Base-by-base conservation (phyloP, 2,888 invertebrate species). In the Amiota minor region DNA sequence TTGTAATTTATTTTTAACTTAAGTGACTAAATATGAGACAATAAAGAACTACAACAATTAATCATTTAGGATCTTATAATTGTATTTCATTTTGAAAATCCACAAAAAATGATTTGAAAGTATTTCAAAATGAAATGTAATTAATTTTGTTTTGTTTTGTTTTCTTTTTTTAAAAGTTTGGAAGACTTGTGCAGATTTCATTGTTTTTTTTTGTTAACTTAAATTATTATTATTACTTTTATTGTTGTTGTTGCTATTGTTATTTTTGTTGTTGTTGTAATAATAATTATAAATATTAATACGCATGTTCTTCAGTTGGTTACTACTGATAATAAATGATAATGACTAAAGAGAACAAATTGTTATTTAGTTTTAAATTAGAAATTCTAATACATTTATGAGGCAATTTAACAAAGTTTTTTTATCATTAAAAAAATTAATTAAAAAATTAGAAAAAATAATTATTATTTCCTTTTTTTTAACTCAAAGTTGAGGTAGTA, bases 401-500 rank as follows among this genome's bases (percentile, higher is more conserved):
- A 71, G 67, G 76, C 71, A 77, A 76, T 76, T 77, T 35, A 35
- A 35, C 35, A 35, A 75, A 70, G 77, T 67, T 78, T 76, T 76
- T 72, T 23, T 20, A 70, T 23, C 45, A 23, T 47, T 35, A 61
- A 45, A 46, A 23, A 20, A 23, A 70, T 53, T 47, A 70, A n/a
- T 47, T 18, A 18, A 61, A 49, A 70, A 20, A 74, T 2, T 35
- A 35, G 67, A 73, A 56, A 75, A 76, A 74, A 72, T 77, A 82
- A 35, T 35, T 6, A 35, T 35, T 35, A 35, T 35, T 35, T 35
- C 35, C 6, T 35, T 35, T 35, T 35, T 84, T 84, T 83, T 77
- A 82, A 83, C 83, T 84, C 85, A 84, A 85, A 83, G 83, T 83
- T 86, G 86, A 86, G 86, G 86, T 86, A 86, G 86, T 84, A 35